Percentiles rank a stretch among this genome's conserved stretches.
phyloP scores from a whole-genome alignment of 2,797 vertebrate species.

The Molothrus ater region DNA sequence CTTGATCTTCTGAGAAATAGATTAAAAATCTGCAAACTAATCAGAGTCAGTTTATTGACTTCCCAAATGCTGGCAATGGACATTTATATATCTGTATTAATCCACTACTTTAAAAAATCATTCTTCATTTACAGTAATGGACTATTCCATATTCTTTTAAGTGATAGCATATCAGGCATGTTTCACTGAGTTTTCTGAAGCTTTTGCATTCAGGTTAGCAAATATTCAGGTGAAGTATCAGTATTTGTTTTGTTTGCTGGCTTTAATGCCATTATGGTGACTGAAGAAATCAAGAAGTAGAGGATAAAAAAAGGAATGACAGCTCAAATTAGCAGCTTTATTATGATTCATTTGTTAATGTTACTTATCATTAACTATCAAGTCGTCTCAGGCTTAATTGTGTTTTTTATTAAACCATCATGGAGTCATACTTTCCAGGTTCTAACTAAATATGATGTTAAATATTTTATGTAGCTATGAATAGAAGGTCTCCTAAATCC shows the following conservation, averaged over 20 bases:
- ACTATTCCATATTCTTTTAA: background rate
- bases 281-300: background rate
- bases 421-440: background rate
- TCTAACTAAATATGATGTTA: background rate
- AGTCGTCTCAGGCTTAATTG: background rate
- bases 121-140: background rate
- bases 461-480: background rate
- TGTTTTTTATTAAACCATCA: background rate
- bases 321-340: background rate
- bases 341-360: background rate
- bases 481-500: background rate
- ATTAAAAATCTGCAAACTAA: background rate
- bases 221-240: background rate
- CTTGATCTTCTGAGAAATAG: background rate
- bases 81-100: background rate
- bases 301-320: background rate
- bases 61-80: background rate
- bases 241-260: background rate
- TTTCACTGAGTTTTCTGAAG: background rate
- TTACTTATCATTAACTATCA: background rate
- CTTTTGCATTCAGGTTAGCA: background rate
- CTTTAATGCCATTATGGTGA: background rate
- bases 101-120: background rate
- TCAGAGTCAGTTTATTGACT: background rate
- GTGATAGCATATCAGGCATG: background rate